Conservation (phyloP, 92 coral and sea anemone species). For the Diadumene lineata region DNA sequence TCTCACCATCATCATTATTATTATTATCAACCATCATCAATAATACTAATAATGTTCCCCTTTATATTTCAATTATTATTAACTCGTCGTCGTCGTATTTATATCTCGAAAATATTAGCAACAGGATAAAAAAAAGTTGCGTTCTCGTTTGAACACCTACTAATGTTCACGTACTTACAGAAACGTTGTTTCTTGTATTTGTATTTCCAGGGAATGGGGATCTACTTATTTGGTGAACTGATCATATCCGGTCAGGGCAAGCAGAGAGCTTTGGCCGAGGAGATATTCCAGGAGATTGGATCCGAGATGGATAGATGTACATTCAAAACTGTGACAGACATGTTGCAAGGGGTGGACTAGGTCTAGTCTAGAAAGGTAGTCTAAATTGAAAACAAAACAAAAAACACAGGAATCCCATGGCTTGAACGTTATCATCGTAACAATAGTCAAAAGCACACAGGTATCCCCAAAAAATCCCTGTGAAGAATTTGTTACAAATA, state of each 20-base stretch:
- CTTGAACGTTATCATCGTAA: no score
- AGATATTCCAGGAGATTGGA: slow-evolving; percentile 76
- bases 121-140: no score
- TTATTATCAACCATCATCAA: no score
- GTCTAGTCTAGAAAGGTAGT: not conserved
- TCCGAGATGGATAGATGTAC: slow-evolving; percentile 96
- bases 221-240: slow-evolving; percentile 90
- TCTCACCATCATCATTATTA: no score
- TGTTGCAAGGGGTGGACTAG: slow-evolving; percentile 79
- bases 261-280: slow-evolving; percentile 82
- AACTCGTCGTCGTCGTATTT: no score
- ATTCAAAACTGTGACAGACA: slow-evolving; percentile 87
- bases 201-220: slow-evolving; percentile 85
- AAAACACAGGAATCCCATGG: slow-evolving; percentile 1
- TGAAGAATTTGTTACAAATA: no score
- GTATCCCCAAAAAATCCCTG: no score
- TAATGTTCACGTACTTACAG: not conserved
- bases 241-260: slow-evolving; percentile 87
- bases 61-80: no score
- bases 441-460: no score
- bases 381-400: not conserved
- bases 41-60: no score
- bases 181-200: not conserved
- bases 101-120: no score
- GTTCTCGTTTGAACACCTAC: not conserved